A percentile compares a stretch with the other conserved stretches of the same genome.
Conservation (phyloP, 2,113 vertebrate genomes). For the Oplegnathus fasciatus region DNA sequence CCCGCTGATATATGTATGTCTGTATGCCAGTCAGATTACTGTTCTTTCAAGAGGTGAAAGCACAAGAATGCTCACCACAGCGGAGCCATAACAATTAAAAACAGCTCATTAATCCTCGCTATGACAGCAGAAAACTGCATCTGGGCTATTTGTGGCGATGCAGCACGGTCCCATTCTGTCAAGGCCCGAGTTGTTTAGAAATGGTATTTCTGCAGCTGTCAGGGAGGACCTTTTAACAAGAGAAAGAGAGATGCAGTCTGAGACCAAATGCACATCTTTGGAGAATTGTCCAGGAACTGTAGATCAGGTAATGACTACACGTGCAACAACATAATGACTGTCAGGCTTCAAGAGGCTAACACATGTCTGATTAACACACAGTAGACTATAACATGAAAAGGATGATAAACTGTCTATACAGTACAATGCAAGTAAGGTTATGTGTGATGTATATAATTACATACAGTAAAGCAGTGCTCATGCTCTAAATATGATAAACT, state of each 20-base stretch:
- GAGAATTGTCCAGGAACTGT: not conserved
- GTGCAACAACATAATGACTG: not conserved
- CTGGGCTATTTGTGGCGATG: conserved; percentile 19
- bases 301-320: not conserved
- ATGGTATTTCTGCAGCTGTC: not conserved
- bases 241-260: not conserved
- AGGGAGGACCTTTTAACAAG: not conserved
- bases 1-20: conserved; percentile 8
- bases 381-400: not conserved
- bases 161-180: conserved; percentile 32
- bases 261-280: not conserved
- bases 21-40: not conserved
- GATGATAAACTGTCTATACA: not conserved
- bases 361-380: not conserved
- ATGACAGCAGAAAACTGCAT: conserved; percentile 34
- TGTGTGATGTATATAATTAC: not conserved
- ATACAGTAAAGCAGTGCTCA: not conserved
- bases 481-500: not conserved
- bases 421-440: not conserved
- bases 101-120: conserved; percentile 53
- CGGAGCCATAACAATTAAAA: conserved; percentile 39
- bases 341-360: not conserved
- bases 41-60: conserved; percentile 13
- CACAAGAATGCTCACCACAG: conserved; percentile 2
- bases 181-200: not conserved